Base-by-base conservation (phyloP, 2,113 vertebrate genomes). In the Chrysemys picta region DNA sequence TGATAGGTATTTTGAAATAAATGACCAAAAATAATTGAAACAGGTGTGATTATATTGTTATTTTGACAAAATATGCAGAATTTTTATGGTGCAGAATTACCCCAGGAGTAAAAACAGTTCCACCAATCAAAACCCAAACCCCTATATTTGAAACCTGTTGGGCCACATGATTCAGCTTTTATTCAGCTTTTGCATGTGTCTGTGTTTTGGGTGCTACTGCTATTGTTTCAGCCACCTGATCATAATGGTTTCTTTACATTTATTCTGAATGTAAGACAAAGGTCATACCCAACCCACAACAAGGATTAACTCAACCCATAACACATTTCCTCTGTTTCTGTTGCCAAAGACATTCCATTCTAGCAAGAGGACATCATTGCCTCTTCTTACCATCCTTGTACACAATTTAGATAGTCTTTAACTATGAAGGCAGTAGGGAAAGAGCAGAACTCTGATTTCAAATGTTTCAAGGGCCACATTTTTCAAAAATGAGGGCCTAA, bases 391-490 rank as follows among this genome's bases (percentile, higher is more conserved):
- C 42, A 24, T 25, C 10, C 72, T 65, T 1, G 0, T 4, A 27
- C 38, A 29, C 47, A 47, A 4, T 24, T 57, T 80, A 49, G 0
- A 2, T 65, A 14, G 75, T 79, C n/a, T 47, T 21, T 27, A 12
- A 84, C 56, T 56, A 82, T 6, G 80, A 93, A 62, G n/a, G 38
- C 38, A 83, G 78, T 84, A 93, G 35, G 27, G 76, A 89, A 90
- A 95, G 84, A 92, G 54, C 1, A 2, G 6, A 8, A 1, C 0
- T 19, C 50, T 42, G 45, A 38, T 69, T 0, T 65, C 3, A 65
- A 78, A 59, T 22, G 11, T 4, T 91, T 81, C 27, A 45, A 49
- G 75, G 84, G 29, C 2, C 52, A 84, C 49, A 6, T 35, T 69
- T 69, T 91, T 11, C 2, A 5, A 0, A 1, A 31, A 72, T 54